Percentiles rank a stretch among this genome's conserved stretches.
Conservation (phyloP, 1,140 invertebrate species). For the Ridgeia piscesae region DNA sequence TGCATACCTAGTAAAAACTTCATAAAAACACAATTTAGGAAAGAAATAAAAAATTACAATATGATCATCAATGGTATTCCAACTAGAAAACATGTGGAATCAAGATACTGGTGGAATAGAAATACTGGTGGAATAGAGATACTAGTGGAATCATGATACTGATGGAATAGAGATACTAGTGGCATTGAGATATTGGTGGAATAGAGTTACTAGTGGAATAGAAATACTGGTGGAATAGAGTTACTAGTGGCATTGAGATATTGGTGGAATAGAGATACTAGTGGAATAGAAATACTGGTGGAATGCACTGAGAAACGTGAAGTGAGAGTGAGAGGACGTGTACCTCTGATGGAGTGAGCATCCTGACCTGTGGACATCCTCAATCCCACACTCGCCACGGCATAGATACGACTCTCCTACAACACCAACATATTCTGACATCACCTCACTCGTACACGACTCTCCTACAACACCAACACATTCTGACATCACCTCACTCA, state of each 20-base stretch:
- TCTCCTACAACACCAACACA: background rate
- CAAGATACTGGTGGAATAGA: background rate
- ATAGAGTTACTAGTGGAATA: too few relatives aligned
- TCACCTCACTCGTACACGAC: background rate
- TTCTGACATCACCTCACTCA: background rate
- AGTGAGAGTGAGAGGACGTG: background rate
- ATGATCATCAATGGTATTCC: background rate
- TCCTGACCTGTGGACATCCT: slow-evolving; percentile 22
- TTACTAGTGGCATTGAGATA: too few relatives aligned
- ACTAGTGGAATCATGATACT: background rate
- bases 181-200: too few relatives aligned
- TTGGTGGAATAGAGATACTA: too few relatives aligned
- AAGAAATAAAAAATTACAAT: background rate
- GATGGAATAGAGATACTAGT: too few relatives aligned
- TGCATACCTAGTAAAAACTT: background rate
- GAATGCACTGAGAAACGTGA: background rate
- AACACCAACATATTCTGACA: background rate
- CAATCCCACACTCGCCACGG: slow-evolving; percentile 46
- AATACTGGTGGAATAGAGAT: background rate
- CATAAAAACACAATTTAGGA: background rate
- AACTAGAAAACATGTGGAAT: background rate
- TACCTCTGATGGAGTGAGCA: background rate
- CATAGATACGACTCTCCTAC: slow-evolving; percentile 80
- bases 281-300: too few relatives aligned
- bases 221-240: too few relatives aligned